Evolutionary conservation across 2,113 vertebrate genomes (phyloP), one percentile per base, ranked within the genome.

Genomic region (Riparia riparia): DNA sequence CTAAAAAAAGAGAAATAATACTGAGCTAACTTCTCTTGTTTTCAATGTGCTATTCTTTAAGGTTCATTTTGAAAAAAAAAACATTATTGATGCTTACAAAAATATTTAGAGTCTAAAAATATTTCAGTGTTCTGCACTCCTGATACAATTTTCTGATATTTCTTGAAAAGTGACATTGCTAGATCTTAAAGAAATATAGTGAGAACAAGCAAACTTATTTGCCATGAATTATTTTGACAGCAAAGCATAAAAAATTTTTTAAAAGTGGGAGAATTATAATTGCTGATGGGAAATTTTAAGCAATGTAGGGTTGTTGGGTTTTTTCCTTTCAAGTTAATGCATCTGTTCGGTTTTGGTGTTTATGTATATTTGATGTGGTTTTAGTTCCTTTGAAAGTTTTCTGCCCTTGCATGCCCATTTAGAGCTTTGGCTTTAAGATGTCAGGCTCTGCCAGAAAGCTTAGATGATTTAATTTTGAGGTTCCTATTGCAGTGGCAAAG

Each of bases 291-390:
- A 65, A 66, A 66, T 69, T 32, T 51, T 81, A 50, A 94, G 9
- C 47, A 58, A 3, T 29, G 12, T 81, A 21, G 3, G 2, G 4
- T n/a, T 66, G 49, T 71, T 47, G 12, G 2, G 11, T 61, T 68
- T 63, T 58, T 49, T 22, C 0, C 8, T 42, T 17, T 76, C 8
- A 60, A 57, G 17, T 80, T 66, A 50, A n/a, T 71, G 15, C 14
- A 37, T 82, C 17, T 0, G 0, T 47, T 87, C 0, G 0, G 44
- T 89, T 90, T 91, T 64, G 47, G 10, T 64, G 4, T 42, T 76
- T 47, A 12, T 92, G 92, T 86, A 12, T 63, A 32, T 83, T 90
- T 94, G 65, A 90, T 50, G 21, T 77, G 34, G 13, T 29, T 86
- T 92, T 84, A 88, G 29, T 69, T 93, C 26, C 37, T 83, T 66